A percentile compares a stretch with the other conserved stretches of the same genome.
Evolutionary conservation across 1,140 invertebrate species (phyloP).

Genomic region (Frieseomelitta varia): DNA sequence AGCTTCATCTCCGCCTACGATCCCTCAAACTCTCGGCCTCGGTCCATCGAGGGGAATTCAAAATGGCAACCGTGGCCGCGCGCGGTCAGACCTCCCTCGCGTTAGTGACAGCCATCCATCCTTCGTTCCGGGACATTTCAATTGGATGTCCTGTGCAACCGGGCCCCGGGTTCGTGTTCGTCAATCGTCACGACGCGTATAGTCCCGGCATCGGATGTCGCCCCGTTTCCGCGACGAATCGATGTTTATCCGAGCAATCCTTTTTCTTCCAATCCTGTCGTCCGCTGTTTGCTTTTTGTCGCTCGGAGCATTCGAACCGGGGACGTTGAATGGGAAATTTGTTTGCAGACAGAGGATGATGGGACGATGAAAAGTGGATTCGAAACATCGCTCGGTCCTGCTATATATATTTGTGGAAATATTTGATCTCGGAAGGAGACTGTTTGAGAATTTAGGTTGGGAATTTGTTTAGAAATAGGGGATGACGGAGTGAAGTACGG

Average conservation of each 20-base stretch:
- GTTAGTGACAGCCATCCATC: conserved; percentile 78
- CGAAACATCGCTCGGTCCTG: not conserved
- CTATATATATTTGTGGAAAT: no score
- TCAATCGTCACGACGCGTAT: not conserved
- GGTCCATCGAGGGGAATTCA: conserved; percentile 76
- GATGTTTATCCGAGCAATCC: not conserved
- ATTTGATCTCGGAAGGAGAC: no score
- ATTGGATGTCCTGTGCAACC: conserved; percentile 62
- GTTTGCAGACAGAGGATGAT: not conserved
- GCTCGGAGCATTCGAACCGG: not conserved
- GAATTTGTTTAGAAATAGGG: not conserved
- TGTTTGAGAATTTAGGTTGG: not conserved
- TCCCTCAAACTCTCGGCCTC: conserved; percentile 79
- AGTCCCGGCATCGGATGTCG: not conserved
- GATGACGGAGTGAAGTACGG: not conserved
- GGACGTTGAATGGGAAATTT: not conserved
- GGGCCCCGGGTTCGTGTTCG: not conserved
- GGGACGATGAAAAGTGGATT: not conserved
- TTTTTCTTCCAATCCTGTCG: not conserved
- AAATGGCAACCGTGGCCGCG: conserved; percentile 77
- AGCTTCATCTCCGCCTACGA: conserved; percentile 81
- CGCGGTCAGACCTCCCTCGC: conserved; percentile 51
- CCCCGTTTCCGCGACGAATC: not conserved
- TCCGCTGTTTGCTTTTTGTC: not conserved
- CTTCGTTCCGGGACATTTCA: conserved; percentile 74